Evolutionary conservation across 30 jellyfish, hydroid and myxozoan genomes (phyloP).

Genomic region (Aurelia aurita): DNA sequence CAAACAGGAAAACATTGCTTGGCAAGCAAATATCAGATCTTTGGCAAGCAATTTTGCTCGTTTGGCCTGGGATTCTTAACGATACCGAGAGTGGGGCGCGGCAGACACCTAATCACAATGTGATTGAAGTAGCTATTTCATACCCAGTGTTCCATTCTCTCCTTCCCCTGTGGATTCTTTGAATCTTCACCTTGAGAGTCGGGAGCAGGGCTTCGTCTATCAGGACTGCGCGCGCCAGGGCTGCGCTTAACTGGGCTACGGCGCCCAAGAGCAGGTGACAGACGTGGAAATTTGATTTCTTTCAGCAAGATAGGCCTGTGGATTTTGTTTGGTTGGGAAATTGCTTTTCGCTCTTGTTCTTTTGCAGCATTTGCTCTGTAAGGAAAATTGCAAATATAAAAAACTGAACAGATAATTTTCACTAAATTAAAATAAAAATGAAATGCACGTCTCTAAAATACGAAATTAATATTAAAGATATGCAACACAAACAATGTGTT

Average conservation of each 20-base stretch:
- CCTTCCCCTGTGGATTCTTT: conserved; percentile 9
- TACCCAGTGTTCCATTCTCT: conserved; percentile 82
- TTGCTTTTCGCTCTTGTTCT: conserved; percentile 35
- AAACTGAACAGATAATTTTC: too few species aligned
- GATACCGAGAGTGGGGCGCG: too few species aligned
- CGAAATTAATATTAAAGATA: too few species aligned
- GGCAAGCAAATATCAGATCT: too few species aligned
- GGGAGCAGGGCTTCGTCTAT: conserved; percentile 43
- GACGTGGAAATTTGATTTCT: conserved; percentile 61
- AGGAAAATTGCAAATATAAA: too few species aligned
- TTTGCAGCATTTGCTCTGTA: not conserved
- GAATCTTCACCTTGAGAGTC: conserved; percentile 9
- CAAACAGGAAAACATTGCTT: too few species aligned
- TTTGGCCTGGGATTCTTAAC: too few species aligned
- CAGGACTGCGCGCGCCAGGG: conserved; percentile 35
- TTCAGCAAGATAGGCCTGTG: conserved; percentile 68
- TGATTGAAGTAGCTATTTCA: not conserved
- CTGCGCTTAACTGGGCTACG: conserved; percentile 2
- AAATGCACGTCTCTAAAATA: too few species aligned
- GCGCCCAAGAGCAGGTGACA: conserved; percentile 61
- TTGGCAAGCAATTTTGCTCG: too few species aligned
- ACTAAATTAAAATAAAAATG: too few species aligned
- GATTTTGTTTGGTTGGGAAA: conserved; percentile 60
- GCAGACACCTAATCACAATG: too few species aligned
- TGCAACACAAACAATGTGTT: too few species aligned